Conservation (phyloP, 2,797 vertebrate species). For the Xenopus petersii region DNA sequence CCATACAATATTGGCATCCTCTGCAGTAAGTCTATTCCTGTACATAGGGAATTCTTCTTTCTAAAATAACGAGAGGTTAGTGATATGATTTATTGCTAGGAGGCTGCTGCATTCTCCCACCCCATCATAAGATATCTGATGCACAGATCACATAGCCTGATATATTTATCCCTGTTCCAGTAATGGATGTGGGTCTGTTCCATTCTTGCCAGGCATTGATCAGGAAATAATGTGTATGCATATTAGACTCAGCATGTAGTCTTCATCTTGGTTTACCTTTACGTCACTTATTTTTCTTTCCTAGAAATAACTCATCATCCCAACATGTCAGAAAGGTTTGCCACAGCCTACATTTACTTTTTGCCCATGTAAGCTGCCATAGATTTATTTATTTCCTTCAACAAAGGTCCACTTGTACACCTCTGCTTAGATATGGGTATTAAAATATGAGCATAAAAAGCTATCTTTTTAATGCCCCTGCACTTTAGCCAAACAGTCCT, state of each 20-base stretch:
- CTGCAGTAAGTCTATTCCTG: constrained; percentile 26
- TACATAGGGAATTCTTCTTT: constrained; percentile 34
- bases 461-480: too few relatives aligned
- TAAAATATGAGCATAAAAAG: too few relatives aligned
- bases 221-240: not conserved
- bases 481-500: too few relatives aligned
- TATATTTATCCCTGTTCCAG: constrained; percentile 35
- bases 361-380: too few relatives aligned
- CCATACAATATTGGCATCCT: constrained; percentile 7
- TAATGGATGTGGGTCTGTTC: constrained; percentile 11
- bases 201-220: constrained; percentile 18
- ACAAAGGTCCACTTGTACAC: too few relatives aligned
- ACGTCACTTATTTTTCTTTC: not conserved
- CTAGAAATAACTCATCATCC: constrained; percentile 6
- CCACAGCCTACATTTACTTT: too few relatives aligned
- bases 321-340: too few relatives aligned
- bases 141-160: constrained; percentile 7
- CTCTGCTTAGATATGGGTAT: too few relatives aligned
- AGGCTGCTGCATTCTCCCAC: constrained; percentile 10
- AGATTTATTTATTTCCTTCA: too few relatives aligned
- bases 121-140: constrained; percentile 5
- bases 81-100: constrained; percentile 10
- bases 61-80: constrained; percentile 1
- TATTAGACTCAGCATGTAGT: not conserved
- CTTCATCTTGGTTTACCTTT: not conserved